Evolutionary conservation across 2,797 vertebrate species (phyloP).

Genomic region (Enteromius thamalakanensis): DNA sequence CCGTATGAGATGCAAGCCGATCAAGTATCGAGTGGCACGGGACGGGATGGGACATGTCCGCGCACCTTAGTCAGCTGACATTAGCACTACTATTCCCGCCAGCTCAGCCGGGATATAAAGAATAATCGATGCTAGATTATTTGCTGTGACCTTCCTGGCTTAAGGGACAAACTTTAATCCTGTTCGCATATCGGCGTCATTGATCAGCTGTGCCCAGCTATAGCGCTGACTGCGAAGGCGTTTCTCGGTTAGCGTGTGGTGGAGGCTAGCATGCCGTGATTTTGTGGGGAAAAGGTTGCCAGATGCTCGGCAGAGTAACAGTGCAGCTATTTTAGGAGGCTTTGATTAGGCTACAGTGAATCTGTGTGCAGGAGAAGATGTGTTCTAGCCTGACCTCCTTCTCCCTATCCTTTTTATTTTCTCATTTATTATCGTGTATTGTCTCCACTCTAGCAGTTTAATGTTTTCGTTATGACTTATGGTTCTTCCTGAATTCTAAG

Average conservation of each 20-base stretch:
- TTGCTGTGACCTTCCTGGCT: constrained; percentile 34
- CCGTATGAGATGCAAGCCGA: constrained; percentile 4
- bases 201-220: constrained; percentile 25
- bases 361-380: not conserved
- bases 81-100: constrained; percentile 26
- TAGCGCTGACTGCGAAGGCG: not conserved
- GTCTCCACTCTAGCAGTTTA: not conserved
- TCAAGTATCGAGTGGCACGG: constrained; percentile 42
- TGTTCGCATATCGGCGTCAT: constrained; percentile 35
- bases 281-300: constrained; percentile 27
- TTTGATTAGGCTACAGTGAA: constrained; percentile 37
- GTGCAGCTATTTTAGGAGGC: constrained; percentile 43
- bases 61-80: constrained; percentile 39
- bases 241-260: not conserved
- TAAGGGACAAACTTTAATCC: constrained; percentile 47
- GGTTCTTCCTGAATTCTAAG: not conserved
- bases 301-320: not conserved
- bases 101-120: constrained; percentile 38
- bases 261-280: not conserved
- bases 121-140: constrained; percentile 56
- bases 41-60: constrained; percentile 23
- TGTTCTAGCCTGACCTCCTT: constrained; percentile 15
- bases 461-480: constrained; percentile 2
- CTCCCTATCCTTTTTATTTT: constrained; percentile 9
- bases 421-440: not conserved